Evolutionary conservation across 2,888 invertebrate species (phyloP), one percentile per base, ranked within the genome.

Genomic region (Aspidiotus destructor): DNA sequence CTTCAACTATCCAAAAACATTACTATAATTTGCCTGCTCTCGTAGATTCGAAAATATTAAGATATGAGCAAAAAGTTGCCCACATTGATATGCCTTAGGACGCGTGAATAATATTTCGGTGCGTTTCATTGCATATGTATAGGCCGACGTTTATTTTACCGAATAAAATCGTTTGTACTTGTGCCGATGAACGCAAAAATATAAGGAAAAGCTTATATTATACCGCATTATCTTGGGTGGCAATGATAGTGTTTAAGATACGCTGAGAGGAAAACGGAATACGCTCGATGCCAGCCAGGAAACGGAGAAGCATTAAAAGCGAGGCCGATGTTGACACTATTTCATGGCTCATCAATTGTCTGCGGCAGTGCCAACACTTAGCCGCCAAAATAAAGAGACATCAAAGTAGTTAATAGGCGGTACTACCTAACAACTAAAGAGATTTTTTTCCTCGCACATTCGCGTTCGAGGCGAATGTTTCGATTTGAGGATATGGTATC

Each of bases 321-420:
- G 65, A 65, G 65, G 42, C 41, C 65, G 65, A 58, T 65, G 65
- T 65, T 65, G 65, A 65, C 65, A 65, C 65, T 65, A 65, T 65
- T 65, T 65, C 65, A 65, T 58, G 65, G 65, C 65, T 65, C 65
- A 65, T 65, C 65, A 65, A 65, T 65, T 65, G 65, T 65, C 65
- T 65, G 65, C 65, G 57, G 44, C 65, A 57, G 65, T 65, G 65
- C 65, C 65, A 65, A 65, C 65, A 65, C 58, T 65, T 65, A 57
- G 65, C 65, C 65, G 65, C 65, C 65, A 65, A 65, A 65, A 65
- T 65, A 65, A 65, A 65, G 65, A 65, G 58, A 65, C 65, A 65
- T 65, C 65, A 65, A 65, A 65, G 65, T 65, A 65, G 65, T 65
- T 65, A 65, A 58, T 28, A 65, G 65, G 65, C 65, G 64, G 64